Conservation (phyloP, 2,888 invertebrate genomes). For the Leucania comma region DNA sequence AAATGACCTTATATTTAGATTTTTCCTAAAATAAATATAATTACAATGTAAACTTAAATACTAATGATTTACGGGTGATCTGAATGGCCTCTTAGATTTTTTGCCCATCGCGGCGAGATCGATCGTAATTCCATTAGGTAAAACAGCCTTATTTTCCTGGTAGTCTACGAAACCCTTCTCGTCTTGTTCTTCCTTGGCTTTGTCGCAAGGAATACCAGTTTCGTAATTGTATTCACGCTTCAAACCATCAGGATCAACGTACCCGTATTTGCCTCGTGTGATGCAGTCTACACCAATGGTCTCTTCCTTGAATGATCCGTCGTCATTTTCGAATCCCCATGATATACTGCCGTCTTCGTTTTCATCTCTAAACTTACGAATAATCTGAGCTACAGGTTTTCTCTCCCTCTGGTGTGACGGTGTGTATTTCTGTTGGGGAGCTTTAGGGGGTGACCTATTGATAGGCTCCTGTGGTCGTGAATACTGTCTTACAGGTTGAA, state of each 20-base stretch:
- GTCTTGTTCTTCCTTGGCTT: constrained; percentile 88
- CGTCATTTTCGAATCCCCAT: constrained; percentile 97
- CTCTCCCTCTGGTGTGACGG: constrained; percentile 87
- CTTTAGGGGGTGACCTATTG: constrained; percentile 81
- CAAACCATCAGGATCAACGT: constrained; percentile 95
- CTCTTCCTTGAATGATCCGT: constrained; percentile 96
- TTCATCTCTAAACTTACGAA: constrained; percentile 94
- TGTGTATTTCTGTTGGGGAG: constrained; percentile 84
- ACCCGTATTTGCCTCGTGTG: constrained; percentile 95
- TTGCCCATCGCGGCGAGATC: constrained; percentile 93
- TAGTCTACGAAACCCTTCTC: constrained; percentile 93
- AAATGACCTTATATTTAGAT: constrained; percentile 78
- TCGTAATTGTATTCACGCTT: constrained; percentile 96
- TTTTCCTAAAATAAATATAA: constrained; percentile 87
- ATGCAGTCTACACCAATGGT: constrained; percentile 94
- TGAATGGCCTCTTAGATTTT: constrained; percentile 93
- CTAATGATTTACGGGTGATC: constrained; percentile 88
- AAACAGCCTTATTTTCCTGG: constrained; percentile 93
- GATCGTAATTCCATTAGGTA: constrained; percentile 93
- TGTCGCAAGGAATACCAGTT: constrained; percentile 94
- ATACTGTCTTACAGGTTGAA: constrained; percentile 87
- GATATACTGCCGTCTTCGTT: constrained; percentile 95
- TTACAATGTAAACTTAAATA: constrained; percentile 67
- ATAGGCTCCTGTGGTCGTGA: constrained; percentile 84
- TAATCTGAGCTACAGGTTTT: constrained; percentile 94